phyloP scores from a whole-genome alignment of 2,113 vertebrate genomes.

The Python bivittatus region DNA sequence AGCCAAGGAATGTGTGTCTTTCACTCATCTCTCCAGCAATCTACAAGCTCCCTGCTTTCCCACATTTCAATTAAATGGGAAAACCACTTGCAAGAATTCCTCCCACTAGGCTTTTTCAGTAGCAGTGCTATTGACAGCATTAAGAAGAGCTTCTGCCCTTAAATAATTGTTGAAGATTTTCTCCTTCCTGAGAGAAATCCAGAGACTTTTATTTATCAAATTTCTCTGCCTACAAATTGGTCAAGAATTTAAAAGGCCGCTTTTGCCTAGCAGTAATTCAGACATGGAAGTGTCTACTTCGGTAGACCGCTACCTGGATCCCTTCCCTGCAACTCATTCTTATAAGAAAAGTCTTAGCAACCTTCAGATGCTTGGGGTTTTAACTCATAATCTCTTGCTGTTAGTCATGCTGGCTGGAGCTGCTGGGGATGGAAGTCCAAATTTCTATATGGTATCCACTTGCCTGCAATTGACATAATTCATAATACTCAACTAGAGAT shows the following conservation, averaged over 20 bases:
- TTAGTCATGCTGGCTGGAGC: background rate
- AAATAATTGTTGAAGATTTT: background rate
- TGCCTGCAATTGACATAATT: background rate
- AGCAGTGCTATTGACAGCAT: background rate
- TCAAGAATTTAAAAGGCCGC: background rate
- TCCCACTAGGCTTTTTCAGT: background rate
- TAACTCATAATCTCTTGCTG: background rate
- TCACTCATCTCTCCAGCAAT: background rate
- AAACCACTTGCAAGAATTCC: background rate
- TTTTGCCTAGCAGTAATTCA: background rate
- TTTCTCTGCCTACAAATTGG: background rate
- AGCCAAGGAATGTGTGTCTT: background rate
- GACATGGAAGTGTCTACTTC: too few species aligned
- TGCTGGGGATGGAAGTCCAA: background rate
- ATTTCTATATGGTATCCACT: background rate
- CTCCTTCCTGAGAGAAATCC: background rate
- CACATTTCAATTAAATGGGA: background rate
- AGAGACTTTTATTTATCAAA: background rate
- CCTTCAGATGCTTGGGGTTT: background rate
- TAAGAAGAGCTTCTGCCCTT: background rate
- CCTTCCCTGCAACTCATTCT: accelerated
- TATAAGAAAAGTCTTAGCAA: accelerated
- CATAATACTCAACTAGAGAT: background rate
- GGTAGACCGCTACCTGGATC: background rate
- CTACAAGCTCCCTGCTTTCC: background rate